Evolutionary conservation across 2,888 invertebrate species (phyloP).

Genomic region (Ptilodon capucinus): DNA sequence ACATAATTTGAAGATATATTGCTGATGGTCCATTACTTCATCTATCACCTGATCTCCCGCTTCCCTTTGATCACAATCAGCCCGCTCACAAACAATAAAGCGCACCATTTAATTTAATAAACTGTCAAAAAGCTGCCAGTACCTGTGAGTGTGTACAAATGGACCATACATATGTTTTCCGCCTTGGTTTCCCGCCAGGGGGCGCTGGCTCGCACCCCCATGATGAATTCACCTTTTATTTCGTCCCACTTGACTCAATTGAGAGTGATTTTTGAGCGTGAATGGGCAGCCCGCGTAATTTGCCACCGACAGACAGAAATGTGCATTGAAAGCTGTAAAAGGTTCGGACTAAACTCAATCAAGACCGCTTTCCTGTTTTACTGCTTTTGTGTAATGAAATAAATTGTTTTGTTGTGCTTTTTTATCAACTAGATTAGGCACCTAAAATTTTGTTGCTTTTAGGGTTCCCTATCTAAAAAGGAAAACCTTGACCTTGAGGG

Average conservation of each 20-base stretch:
- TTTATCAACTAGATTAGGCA: background rate
- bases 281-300: conserved; percentile 78
- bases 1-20: background rate
- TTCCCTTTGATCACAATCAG: conserved; percentile 19
- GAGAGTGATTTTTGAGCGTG: conserved; percentile 80
- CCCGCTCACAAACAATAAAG: conserved; percentile 50
- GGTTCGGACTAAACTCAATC: conserved; percentile 74
- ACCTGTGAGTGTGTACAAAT: conserved; percentile 77
- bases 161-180: conserved; percentile 78
- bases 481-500: too few relatives aligned
- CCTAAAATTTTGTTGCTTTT: too few relatives aligned
- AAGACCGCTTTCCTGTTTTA: conserved; percentile 48
- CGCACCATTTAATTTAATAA: conserved; percentile 74
- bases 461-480: too few relatives aligned
- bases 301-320: conserved; percentile 76
- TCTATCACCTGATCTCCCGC: background rate
- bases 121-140: conserved; percentile 73
- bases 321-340: conserved; percentile 77
- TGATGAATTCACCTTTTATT: conserved; percentile 80
- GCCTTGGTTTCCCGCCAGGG: conserved; percentile 68
- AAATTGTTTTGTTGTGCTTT: background rate
- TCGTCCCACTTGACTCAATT: conserved; percentile 79
- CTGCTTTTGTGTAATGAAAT: conserved; percentile 13
- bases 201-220: conserved; percentile 66
- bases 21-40: background rate